Conservation (phyloP, 1,140 invertebrate species). For the Sarcophaga bullata region DNA sequence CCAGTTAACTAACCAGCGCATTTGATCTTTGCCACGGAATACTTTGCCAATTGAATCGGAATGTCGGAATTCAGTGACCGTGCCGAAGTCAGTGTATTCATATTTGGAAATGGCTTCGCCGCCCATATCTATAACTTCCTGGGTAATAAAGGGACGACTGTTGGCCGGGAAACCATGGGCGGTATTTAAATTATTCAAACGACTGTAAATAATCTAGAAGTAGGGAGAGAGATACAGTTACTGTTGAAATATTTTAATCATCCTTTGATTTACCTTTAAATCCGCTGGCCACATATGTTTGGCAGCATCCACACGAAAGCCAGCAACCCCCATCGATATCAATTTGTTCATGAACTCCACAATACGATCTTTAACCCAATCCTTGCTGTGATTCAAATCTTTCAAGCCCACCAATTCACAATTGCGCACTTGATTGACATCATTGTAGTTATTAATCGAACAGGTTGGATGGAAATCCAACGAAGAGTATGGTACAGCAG, state of each 20-base stretch:
- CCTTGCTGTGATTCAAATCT: slow-evolving; percentile 74
- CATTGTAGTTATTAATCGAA: slow-evolving; percentile 70
- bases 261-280: slow-evolving; percentile 58
- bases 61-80: slow-evolving; percentile 80
- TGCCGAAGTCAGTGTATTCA: slow-evolving; percentile 75
- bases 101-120: slow-evolving; percentile 63
- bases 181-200: slow-evolving; percentile 71
- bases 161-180: slow-evolving; percentile 71
- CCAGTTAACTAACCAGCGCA: slow-evolving; percentile 70
- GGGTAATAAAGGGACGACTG: slow-evolving; percentile 75
- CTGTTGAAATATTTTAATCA: background rate
- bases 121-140: slow-evolving; percentile 85
- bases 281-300: slow-evolving; percentile 84
- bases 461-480: slow-evolving; percentile 70
- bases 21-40: slow-evolving; percentile 69
- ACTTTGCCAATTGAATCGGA: slow-evolving; percentile 71
- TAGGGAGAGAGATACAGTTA: background rate
- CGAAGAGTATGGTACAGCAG: slow-evolving; percentile 70
- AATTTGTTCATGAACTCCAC: slow-evolving; percentile 75
- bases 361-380: slow-evolving; percentile 76
- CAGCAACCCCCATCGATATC: slow-evolving; percentile 81
- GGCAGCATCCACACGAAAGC: slow-evolving; percentile 77
- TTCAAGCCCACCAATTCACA: slow-evolving; percentile 77
- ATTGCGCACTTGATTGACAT: slow-evolving; percentile 73
- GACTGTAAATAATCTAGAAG: slow-evolving; percentile 51